Evolutionary conservation across 2,113 vertebrate genomes (phyloP), one percentile per base, ranked within the genome.

Genomic region (Ivindomyrus marchei): DNA sequence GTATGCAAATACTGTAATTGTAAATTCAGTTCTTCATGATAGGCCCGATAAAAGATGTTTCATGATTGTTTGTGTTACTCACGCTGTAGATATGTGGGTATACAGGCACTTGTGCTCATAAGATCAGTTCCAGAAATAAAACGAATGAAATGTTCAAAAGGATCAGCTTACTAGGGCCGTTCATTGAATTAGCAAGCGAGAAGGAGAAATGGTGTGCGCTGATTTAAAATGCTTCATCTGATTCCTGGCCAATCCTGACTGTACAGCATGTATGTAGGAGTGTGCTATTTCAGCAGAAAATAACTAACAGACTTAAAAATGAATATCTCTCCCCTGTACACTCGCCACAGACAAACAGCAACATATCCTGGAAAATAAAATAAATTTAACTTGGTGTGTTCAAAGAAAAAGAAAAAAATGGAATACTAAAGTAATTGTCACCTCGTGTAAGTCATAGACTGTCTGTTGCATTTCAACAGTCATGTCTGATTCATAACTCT

Each of bases 241-340:
- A 80, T 80, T 80, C 74, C 36, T 42, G 74, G 74, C 74, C 74
- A 80, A 39, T 80, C 74, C 36, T 19, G 17, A 15, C 74, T 80
- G 36, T 15, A 80, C 74, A 80, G 74, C 74, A 80, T 42, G 74
- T 80, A 19, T 80, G 74, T 80, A 39, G 74, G 74, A 42, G 74
- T 80, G 15, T 80, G 74, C 74, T 19, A 80, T 80, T 80, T 80
- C 74, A 80, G 74, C 74, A 80, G 74, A 80, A 77, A 80, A 80
- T 80, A 31, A 80, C 74, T 17, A 80, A 80, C 74, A 42, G 13
- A 80, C 74, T 80, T 42, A 42, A 80, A 80, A 80, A 80, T 36
- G 15, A 80, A 42, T 80, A 27, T 80, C 31, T 80, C 5, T 80
- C 15, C 36, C 15, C 31, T 80, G 74, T 7, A 42, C 74, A 42